Percentiles rank a stretch among this genome's conserved stretches.
phyloP scores from a whole-genome alignment of 2,113 vertebrate genomes.

The Cynocephalus volans region DNA sequence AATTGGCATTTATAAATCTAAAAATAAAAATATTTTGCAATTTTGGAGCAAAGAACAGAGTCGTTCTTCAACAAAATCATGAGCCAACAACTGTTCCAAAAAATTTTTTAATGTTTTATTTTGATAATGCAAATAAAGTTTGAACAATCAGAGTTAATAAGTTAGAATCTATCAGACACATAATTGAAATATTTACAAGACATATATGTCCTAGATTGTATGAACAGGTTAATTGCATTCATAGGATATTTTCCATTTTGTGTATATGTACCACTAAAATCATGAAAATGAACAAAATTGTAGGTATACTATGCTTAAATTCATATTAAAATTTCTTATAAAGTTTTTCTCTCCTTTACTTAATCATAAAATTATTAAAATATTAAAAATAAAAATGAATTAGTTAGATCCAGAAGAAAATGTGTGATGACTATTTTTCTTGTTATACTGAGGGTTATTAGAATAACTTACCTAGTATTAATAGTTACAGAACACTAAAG shows the following conservation, averaged over 20 bases:
- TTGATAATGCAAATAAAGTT: conserved; percentile 9
- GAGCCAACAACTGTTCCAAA: not conserved
- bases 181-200: conserved; percentile 3
- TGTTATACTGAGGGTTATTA: not conserved
- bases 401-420: not conserved
- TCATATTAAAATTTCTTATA: not conserved
- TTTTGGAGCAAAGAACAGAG: not conserved
- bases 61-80: conserved; percentile 2
- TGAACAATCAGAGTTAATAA: not conserved
- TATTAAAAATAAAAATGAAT: not conserved
- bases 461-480: not conserved
- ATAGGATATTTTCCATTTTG: not conserved
- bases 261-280: not conserved
- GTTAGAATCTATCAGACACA: not conserved
- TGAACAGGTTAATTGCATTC: not conserved
- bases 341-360: not conserved
- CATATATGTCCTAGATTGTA: not conserved
- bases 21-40: conserved; percentile 28
- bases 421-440: not conserved
- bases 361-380: conserved; percentile 18
- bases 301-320: not conserved
- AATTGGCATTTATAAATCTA: not conserved
- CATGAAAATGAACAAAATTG: not conserved
- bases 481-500: not conserved
- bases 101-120: not conserved